Conservation (phyloP, 2,888 invertebrate species). For the Melanotus villosus region DNA sequence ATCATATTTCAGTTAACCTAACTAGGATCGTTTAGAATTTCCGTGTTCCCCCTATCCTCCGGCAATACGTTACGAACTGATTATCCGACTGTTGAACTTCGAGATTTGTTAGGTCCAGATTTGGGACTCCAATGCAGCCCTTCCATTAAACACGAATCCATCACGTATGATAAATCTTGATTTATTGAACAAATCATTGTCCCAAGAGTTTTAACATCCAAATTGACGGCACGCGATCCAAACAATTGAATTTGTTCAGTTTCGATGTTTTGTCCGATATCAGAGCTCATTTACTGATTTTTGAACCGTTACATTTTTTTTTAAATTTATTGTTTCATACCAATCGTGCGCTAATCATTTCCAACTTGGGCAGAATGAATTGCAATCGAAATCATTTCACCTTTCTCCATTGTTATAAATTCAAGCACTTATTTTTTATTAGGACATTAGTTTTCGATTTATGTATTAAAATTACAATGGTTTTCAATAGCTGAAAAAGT, state of each 20-base stretch:
- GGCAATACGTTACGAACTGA: slow-evolving; percentile 18
- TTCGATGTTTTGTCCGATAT: not conserved
- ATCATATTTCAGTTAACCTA: not conserved
- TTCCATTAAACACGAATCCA: slow-evolving; percentile 23
- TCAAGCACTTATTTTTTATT: too few relatives aligned
- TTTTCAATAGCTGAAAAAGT: too few relatives aligned
- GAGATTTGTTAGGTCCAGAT: slow-evolving; percentile 19
- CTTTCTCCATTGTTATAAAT: too few relatives aligned
- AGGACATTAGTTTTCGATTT: too few relatives aligned
- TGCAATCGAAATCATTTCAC: too few relatives aligned
- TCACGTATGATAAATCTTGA: slow-evolving; percentile 27
- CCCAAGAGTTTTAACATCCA: slow-evolving; percentile 22
- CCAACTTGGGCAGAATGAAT: too few relatives aligned
- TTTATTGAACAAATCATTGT: slow-evolving; percentile 20
- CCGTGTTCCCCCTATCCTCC: not conserved
- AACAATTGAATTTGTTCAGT: not conserved
- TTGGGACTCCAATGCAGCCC: not conserved
- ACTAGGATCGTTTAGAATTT: not conserved
- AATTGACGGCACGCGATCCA: slow-evolving; percentile 3
- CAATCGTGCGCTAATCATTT: too few relatives aligned
- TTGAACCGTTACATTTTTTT: not conserved
- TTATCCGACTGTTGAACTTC: slow-evolving; percentile 20
- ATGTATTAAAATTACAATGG: too few relatives aligned
- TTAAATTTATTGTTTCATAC: too few relatives aligned
- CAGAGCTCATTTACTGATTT: not conserved